Percentiles rank a stretch among this genome's conserved stretches.
These are phyloP conservation scores for Chrysochloris asiatica DNA, from an alignment of 2,113 vertebrate species.

Conservation along the genomic window DNA sequence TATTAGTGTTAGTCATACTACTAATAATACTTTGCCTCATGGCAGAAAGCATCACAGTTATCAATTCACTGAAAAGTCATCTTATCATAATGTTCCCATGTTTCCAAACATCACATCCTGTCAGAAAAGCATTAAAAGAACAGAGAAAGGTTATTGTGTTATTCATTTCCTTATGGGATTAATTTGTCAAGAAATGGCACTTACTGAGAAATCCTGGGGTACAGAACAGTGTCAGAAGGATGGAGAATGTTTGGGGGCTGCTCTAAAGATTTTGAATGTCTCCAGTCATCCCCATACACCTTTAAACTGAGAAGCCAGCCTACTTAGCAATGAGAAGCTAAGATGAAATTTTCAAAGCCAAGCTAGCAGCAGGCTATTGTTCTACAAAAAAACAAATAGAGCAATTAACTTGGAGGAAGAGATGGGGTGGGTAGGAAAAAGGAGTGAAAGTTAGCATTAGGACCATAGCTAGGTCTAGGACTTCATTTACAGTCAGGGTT, in stretches of 20 bases:
- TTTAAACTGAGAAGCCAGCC: background rate
- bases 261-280: background rate
- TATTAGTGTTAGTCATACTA: background rate
- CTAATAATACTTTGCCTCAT: background rate
- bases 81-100: background rate
- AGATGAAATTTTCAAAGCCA: no score
- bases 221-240: background rate
- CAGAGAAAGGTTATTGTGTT: constrained; percentile 33
- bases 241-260: background rate
- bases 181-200: constrained; percentile 38
- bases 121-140: constrained; percentile 58
- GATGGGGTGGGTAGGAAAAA: no score
- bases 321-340: background rate
- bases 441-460: no score
- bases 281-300: background rate
- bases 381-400: background rate
- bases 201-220: background rate
- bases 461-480: no score
- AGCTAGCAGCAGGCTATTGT: background rate
- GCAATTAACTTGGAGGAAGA: background rate
- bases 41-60: constrained; percentile 8
- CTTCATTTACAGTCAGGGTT: no score
- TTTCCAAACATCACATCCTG: constrained; percentile 50
- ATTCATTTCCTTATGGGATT: background rate
- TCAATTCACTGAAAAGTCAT: background rate